phyloP scores from a whole-genome alignment of 2,113 vertebrate genomes.

The Microcebus murinus region DNA sequence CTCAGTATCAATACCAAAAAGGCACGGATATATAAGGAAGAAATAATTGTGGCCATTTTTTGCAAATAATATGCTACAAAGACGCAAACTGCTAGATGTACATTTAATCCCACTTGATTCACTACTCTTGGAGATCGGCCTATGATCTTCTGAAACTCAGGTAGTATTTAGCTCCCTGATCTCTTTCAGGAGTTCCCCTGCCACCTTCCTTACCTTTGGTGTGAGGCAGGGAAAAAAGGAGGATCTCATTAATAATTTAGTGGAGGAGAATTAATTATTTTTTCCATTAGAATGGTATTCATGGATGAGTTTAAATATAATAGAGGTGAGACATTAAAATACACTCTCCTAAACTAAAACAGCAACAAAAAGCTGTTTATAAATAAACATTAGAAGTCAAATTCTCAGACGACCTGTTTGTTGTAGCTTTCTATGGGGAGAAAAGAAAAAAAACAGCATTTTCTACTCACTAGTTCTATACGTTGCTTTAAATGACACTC shows the following conservation, averaged over 20 bases:
- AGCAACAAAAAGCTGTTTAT: not conserved
- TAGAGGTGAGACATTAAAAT: slow-evolving; percentile 23
- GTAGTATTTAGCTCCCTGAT: not conserved
- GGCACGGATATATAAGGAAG: not conserved
- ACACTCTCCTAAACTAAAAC: not conserved
- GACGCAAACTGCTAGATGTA: not conserved
- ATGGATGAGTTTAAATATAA: slow-evolving; percentile 7
- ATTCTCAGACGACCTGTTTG: not conserved
- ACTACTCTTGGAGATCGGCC: not conserved
- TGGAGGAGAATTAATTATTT: not conserved
- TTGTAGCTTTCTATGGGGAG: not conserved
- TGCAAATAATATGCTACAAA: not conserved
- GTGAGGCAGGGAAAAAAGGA: not conserved
- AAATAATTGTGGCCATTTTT: not conserved
- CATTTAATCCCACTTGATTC: not conserved
- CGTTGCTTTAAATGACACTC: not conserved
- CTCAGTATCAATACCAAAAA: not conserved
- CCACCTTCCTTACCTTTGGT: not conserved
- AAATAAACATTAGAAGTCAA: not conserved
- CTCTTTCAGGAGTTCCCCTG: not conserved
- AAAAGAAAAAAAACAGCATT: not conserved
- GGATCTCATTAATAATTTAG: not conserved
- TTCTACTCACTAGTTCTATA: not conserved
- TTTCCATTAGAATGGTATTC: slow-evolving; percentile 24
- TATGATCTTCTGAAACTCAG: not conserved